A percentile compares a stretch with the other conserved stretches of the same genome.
These are phyloP conservation scores for Antennarius striatus DNA, from an alignment of 2,113 vertebrate genomes.

Conservation along the genomic window DNA sequence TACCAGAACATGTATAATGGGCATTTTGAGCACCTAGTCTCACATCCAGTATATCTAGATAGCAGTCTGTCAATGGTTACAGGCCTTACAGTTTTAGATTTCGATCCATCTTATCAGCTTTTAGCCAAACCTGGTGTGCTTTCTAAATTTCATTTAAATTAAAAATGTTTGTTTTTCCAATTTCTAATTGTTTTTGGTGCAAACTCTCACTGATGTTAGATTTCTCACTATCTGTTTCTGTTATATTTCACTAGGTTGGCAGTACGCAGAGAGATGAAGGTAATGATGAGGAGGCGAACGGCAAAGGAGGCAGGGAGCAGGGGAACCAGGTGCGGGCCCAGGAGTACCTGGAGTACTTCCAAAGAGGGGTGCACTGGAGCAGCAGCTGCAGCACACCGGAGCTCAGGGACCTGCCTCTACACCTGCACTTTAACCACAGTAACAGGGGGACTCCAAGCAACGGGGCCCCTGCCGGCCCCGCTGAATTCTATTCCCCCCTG, in stretches of 20 bases:
- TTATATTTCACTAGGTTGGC: conserved; percentile 68
- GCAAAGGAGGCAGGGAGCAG: conserved; percentile 80
- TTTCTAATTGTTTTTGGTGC: background rate
- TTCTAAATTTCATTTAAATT: background rate
- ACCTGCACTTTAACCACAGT: conserved; percentile 82
- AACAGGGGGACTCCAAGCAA: conserved; percentile 79
- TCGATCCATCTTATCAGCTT: too few species aligned
- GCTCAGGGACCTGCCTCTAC: conserved; percentile 82
- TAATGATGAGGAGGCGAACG: conserved; percentile 66
- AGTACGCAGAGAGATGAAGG: conserved; percentile 74
- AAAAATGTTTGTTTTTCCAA: background rate
- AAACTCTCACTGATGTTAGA: background rate
- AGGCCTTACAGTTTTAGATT: background rate
- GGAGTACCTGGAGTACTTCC: conserved; percentile 98
- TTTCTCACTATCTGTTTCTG: conserved; percentile 10
- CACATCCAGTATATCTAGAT: conserved; percentile 6
- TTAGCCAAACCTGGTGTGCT: background rate
- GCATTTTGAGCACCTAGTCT: background rate
- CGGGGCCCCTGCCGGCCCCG: conserved; percentile 64
- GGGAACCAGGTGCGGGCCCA: conserved; percentile 90
- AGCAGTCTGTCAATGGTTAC: background rate
- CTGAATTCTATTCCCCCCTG: conserved; percentile 77
- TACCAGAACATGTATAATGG: too few species aligned
- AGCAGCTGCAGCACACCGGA: conserved; percentile 84
- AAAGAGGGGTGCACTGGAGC: conserved; percentile 85